phyloP scores from a whole-genome alignment of 1,140 invertebrate species.

The Steinernema feltiae region DNA sequence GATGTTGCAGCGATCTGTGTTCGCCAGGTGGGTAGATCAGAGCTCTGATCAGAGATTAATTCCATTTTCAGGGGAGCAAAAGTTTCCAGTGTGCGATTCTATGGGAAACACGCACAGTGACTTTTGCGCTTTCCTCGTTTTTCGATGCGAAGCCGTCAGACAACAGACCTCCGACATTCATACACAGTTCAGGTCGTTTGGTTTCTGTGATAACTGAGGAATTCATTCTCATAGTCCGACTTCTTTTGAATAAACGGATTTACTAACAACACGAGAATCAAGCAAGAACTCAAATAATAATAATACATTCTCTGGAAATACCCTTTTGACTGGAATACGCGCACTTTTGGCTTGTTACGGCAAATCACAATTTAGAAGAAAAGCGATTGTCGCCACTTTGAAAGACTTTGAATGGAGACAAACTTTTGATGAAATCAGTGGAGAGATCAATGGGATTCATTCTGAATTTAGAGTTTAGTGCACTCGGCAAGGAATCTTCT shows the following conservation, averaged over 20 bases:
- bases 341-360: background rate
- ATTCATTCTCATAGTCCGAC: background rate
- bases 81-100: constrained; percentile 16
- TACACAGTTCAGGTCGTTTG: background rate
- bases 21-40: background rate
- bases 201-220: background rate
- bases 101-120: constrained; percentile 14
- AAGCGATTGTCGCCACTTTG: background rate
- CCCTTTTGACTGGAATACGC: background rate
- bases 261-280: too few species aligned
- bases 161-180: background rate
- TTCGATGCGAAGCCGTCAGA: constrained; percentile 15
- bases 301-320: background rate
- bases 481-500: background rate
- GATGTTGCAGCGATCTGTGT: constrained; percentile 18
- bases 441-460: background rate
- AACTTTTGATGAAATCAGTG: background rate
- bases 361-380: background rate
- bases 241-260: background rate
- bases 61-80: background rate
- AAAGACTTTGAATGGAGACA: background rate
- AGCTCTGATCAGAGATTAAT: background rate
- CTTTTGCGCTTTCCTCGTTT: constrained; percentile 16
- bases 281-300: background rate
- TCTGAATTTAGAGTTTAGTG: background rate